A percentile compares a stretch with the other conserved stretches of the same genome.
Conservation (phyloP, 2,113 vertebrate species). For the Vidua chalybeata region DNA sequence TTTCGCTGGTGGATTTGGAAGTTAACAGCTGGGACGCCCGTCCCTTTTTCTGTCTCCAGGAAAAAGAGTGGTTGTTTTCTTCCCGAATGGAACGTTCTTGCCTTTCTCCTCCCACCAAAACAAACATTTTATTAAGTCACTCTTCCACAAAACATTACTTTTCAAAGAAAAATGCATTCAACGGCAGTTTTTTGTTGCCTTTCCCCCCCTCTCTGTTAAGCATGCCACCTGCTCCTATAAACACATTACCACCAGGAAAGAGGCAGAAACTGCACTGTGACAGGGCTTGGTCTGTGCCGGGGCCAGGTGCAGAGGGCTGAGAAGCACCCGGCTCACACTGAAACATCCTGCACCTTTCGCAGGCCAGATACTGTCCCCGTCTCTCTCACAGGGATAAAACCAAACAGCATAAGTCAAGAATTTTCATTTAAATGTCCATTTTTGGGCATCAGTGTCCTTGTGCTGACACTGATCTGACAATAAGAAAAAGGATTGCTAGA, state of each 20-base stretch:
- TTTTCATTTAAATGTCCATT: background rate
- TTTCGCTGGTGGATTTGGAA: background rate
- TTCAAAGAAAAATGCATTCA: background rate
- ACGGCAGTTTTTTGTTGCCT: background rate
- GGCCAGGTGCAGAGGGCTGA: too few relatives aligned
- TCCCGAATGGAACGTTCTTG: background rate
- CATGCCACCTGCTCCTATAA: background rate
- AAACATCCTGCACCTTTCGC: background rate
- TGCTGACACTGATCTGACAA: background rate
- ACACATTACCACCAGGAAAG: fast-evolving
- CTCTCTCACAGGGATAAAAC: background rate
- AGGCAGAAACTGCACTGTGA: background rate
- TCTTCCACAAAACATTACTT: background rate
- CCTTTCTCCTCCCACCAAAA: background rate
- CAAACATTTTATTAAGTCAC: background rate
- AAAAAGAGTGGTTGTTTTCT: background rate
- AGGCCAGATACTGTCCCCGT: fast-evolving
- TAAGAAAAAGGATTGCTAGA: background rate
- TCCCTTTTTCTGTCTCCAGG: background rate
- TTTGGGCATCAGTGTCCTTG: background rate
- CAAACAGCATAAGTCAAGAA: background rate
- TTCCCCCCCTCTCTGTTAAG: fast-evolving
- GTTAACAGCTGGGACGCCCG: background rate
- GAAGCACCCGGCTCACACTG: fast-evolving
- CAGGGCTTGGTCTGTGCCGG: background rate